Conservation (phyloP, 2,888 invertebrate genomes). For the Heliconius sara region DNA sequence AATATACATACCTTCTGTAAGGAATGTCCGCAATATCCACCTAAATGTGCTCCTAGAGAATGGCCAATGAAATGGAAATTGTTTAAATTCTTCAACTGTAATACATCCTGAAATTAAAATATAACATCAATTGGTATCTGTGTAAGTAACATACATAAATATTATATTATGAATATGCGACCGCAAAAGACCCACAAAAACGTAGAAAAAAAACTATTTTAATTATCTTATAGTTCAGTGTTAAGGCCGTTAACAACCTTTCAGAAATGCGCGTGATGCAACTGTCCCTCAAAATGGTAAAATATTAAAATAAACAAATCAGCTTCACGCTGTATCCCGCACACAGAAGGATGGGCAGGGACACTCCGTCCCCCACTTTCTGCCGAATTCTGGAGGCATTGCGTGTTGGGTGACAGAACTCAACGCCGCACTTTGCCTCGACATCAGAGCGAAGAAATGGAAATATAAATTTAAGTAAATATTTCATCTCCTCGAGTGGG, state of each 20-base stretch:
- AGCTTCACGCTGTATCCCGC: no score
- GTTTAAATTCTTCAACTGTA: conserved; percentile 83
- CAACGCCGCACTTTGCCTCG: no score
- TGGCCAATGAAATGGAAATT: conserved; percentile 94
- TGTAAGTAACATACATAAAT: no score
- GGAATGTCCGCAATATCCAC: conserved; percentile 92
- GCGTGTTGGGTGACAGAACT: no score
- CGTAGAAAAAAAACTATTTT: no score
- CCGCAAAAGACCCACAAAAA: background rate
- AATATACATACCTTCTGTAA: conserved; percentile 83
- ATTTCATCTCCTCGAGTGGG: no score
- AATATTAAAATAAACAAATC: background rate
- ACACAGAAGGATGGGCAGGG: no score
- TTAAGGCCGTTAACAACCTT: background rate
- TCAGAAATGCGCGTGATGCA: background rate
- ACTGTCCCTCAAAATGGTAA: background rate
- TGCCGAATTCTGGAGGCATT: no score
- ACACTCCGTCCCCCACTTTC: no score
- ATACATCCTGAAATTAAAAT: conserved; percentile 74
- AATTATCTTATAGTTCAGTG: background rate
- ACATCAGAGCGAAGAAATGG: no score
- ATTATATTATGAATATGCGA: background rate
- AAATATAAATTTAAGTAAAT: no score
- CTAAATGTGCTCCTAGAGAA: conserved; percentile 93
- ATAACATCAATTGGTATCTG: background rate